Evolutionary conservation across 1,140 invertebrate species (phyloP), one percentile per base, ranked within the genome.

Genomic region (Hetaerina americana): DNA sequence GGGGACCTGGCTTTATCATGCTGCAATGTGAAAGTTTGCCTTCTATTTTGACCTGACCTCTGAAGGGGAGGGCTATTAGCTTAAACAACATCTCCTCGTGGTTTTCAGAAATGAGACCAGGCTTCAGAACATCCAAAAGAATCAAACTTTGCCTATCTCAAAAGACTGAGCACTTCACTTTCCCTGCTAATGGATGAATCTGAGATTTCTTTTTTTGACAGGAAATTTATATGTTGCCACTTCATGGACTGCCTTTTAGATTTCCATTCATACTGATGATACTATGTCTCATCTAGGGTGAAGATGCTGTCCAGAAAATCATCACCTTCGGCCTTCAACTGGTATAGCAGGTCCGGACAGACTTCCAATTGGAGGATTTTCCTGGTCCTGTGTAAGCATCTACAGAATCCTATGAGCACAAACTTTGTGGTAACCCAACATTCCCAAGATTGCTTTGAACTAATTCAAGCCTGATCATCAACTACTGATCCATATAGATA

Each of bases 221-320:
- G 31, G 18, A 18, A 40, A 40, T 24, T 67, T 22, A 26, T 22
- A 67, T 67, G 66, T 67, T 22, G 66, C n/a, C n/a, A 67, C 8
- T 67, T 8, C 66, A 67, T 67, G 66, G n/a, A 67, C 66, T 67
- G 66, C 25, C 66, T 67, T 8, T 67, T 67, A 22, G 66, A 67
- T 67, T 67, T 8, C 22, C 6, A 22, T 5, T 67, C n/a, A 8
- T 67, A 67, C 6, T 67, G 25, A 22, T 67, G 66, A 67, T 22
- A 67, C 66, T 22, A 67, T 22, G 66, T 67, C 66, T 67, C 25
- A 67, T 67, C 66, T 26, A 5, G 6, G 25, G 66, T 67, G 66
- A 67, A 6, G 25, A 26, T 67, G 66, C 66, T 67, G n/a, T 67
- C n/a, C 66, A 67, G 66, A 26, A 67, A 8, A 67, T 67, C 22